Evolutionary conservation across 2,888 invertebrate genomes (phyloP), one percentile per base, ranked within the genome.

Genomic region (Pegoplata infirma): DNA sequence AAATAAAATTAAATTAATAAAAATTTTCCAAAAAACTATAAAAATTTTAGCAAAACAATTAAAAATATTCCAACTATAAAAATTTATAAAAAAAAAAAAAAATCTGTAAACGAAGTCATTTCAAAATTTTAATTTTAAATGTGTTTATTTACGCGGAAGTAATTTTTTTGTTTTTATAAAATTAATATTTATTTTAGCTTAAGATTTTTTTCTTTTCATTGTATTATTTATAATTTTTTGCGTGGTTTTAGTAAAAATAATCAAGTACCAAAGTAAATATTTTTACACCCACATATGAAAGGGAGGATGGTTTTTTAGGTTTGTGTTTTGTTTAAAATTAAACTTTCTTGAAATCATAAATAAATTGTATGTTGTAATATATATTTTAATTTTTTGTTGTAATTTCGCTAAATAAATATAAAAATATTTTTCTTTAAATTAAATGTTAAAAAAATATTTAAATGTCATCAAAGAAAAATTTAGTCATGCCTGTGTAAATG

Each of bases 21-120:
- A n/a, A 61, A 56, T 28, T 56, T 53, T 25, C 40, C 17, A 63
- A 32, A n/a, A 73, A 61, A 49, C 36, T 40, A 40, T 40, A 40
- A 40, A 36, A 36, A 6, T 36, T 36, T 36, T 12, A 32, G 10
- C 1, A 12, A 36, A 36, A 36, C 8, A 40, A 40, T n/a, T n/a
- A n/a, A n/a, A 40, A 12, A n/a, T n/a, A n/a, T n/a, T n/a, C n/a
- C n/a, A n/a, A n/a, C n/a, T 10, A 10, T 28, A 28, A 4, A 28
- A 28, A 28, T 5, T 28, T 8, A 4, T 5, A 28, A 28, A 28
- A 1, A 8, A 32, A 10, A 32, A 10, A 32, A 3, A n/a, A 40
- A 40, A 40, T 40, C 36, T n/a, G 36, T 12, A 12, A n/a, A n/a
- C 36, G 5, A 2, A 40, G 36, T n/a, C 1, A 40, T 5, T n/a